Conservation (phyloP, 1,140 invertebrate genomes). For the Pomacea maculata region DNA sequence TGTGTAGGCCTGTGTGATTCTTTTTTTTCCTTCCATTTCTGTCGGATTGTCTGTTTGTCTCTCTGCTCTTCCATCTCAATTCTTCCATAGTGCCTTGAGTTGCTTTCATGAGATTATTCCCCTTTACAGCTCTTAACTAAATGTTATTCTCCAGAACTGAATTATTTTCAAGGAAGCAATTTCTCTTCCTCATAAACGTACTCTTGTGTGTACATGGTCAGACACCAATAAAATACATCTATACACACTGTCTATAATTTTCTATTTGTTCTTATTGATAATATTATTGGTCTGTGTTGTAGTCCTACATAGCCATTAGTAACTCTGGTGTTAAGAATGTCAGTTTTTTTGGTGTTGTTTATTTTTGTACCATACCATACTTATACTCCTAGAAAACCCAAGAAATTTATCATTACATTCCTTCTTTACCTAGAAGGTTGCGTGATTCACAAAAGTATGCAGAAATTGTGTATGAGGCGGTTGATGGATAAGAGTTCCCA, state of each 20-base stretch:
- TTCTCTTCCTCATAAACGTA: neutral
- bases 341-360: neutral
- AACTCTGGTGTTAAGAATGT: neutral
- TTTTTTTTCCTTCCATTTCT: neutral
- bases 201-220: neutral
- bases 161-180: too few species aligned
- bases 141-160: too few species aligned
- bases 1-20: neutral
- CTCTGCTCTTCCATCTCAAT: neutral
- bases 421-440: too few species aligned
- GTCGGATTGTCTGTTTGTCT: neutral
- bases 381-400: slow-evolving; percentile 1
- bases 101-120: too few species aligned
- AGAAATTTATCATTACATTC: neutral
- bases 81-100: neutral
- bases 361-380: neutral
- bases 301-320: neutral
- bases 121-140: too few species aligned
- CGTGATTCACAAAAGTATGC: too few species aligned
- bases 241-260: neutral
- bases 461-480: too few species aligned
- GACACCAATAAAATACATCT: neutral
- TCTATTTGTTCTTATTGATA: neutral
- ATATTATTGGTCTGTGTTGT: slow-evolving; percentile 7
- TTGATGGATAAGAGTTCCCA: too few species aligned